Conservation (phyloP, 92 coral and sea anemone genomes). For the Zoanthus sansibaricus region DNA sequence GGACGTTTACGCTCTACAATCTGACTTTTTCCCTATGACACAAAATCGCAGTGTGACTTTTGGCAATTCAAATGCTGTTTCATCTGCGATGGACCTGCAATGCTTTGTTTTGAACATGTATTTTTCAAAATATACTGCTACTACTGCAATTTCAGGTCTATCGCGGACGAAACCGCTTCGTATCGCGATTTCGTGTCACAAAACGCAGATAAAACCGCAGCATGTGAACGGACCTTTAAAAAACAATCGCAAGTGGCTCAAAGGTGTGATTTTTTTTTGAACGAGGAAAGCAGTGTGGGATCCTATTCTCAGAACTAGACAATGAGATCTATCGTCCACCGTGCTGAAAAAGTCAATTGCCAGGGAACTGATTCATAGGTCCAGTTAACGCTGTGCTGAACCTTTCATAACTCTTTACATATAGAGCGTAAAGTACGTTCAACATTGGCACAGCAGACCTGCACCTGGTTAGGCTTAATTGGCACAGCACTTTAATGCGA, state of each 20-base stretch:
- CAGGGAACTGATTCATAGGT: constrained; percentile 37
- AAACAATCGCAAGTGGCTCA: constrained; percentile 40
- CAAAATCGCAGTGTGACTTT: constrained; percentile 44
- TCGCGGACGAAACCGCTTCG: constrained; percentile 32
- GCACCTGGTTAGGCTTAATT: constrained; percentile 32
- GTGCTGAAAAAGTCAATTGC: constrained; percentile 22
- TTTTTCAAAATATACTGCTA: constrained; percentile 38
- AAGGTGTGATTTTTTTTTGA: constrained; percentile 38
- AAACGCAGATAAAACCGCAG: constrained; percentile 38
- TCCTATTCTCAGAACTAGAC: constrained; percentile 42
- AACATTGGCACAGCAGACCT: constrained; percentile 30
- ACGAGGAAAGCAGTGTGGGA: constrained; percentile 42
- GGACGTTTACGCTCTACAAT: constrained; percentile 26
- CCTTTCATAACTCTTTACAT: constrained; percentile 28
- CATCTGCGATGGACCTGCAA: constrained; percentile 33
- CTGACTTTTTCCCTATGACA: constrained; percentile 31
- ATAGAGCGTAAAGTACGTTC: constrained; percentile 24
- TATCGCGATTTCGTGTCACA: constrained; percentile 38
- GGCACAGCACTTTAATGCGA: constrained; percentile 33
- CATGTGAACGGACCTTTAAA: constrained; percentile 46
- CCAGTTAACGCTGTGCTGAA: constrained; percentile 29
- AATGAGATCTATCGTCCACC: constrained; percentile 27
- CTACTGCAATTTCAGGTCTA: constrained; percentile 37
- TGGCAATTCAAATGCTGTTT: constrained; percentile 39
- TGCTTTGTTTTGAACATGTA: constrained; percentile 34